Evolutionary conservation across 2,888 invertebrate genomes (phyloP), one percentile per base, ranked within the genome.

Genomic region (Leptarthrus brevirostris): DNA sequence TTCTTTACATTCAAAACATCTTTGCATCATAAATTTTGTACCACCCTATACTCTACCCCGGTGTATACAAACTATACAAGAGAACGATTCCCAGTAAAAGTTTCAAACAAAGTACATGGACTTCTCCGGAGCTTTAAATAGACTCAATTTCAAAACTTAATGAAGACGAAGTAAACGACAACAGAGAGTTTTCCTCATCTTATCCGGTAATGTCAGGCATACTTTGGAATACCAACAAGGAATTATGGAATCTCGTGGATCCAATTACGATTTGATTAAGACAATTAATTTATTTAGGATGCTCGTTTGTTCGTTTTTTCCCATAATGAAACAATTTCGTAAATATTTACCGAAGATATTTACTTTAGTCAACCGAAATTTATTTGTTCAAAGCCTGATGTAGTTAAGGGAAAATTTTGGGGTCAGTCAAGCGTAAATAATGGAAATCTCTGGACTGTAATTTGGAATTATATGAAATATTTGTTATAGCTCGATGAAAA

Each of bases 261-360:
- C 58, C 58, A 58, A 58, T 58, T 58, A 58, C 58, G 58, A 36
- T 58, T 58, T 58, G 58, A 58, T 58, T 58, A 58, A 36, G 58
- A 58, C 58, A 58, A 58, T 58, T 36, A 58, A 58, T 58, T 58
- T 58, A 58, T 36, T 34, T 36, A 18, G 36, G 40, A 58, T 20
- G 34, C 2, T n/a, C 58, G 36, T 36, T 20, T n/a, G 54, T 54
- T 22, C 20, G 18, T 30, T 58, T 20, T 36, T 36, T 40, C n/a
- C 12, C n/a, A 16, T 14, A 20, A 12, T 30, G 8, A 36, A 58
- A 34, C 58, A 58, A 18, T 58, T 36, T 36, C 18, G 30, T 36
- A 12, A 36, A 58, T 40, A 58, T 58, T 58, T 58, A 20, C 36
- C 14, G 40, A 40, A 40, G 40, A n/a, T 8, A 1, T 40, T 40